Evolutionary conservation across 2,888 invertebrate species (phyloP).

Genomic region (Leucophenga montana): DNA sequence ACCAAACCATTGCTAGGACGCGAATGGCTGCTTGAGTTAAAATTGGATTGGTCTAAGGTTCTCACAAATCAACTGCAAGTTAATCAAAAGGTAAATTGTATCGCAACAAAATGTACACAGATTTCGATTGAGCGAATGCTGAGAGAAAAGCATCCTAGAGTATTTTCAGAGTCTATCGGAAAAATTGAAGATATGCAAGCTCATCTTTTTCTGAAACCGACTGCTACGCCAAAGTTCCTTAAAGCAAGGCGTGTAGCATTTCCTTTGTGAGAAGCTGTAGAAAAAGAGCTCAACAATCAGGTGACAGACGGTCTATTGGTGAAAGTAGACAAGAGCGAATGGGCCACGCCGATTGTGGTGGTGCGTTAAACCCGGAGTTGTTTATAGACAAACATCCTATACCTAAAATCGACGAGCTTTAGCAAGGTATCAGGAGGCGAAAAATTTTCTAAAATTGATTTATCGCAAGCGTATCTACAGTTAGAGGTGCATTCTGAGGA

Average conservation of each 20-base stretch:
- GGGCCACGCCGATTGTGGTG: slow-evolving; percentile 62
- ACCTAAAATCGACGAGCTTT: slow-evolving; percentile 52
- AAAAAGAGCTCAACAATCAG: slow-evolving; percentile 42
- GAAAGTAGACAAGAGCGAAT: slow-evolving; percentile 52
- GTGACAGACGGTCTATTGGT: slow-evolving; percentile 38
- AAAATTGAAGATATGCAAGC: slow-evolving; percentile 34
- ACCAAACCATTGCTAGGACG: slow-evolving; percentile 24
- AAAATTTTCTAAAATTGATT: slow-evolving; percentile 57
- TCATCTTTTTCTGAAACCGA: slow-evolving; percentile 39
- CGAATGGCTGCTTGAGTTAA: slow-evolving; percentile 30
- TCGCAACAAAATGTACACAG: too few relatives aligned
- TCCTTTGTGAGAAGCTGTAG: slow-evolving; percentile 41
- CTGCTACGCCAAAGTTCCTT: slow-evolving; percentile 43
- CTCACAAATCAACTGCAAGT: too few relatives aligned
- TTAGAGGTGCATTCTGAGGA: slow-evolving; percentile 58
- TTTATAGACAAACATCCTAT: slow-evolving; percentile 54
- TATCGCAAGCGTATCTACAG: slow-evolving; percentile 64
- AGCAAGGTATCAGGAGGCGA: slow-evolving; percentile 46
- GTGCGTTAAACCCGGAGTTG: slow-evolving; percentile 52
- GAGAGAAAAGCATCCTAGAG: not conserved
- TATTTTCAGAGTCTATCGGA: not conserved
- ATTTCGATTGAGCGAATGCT: not conserved
- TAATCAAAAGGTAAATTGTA: too few relatives aligned
- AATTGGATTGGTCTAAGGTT: not conserved
- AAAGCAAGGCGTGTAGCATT: slow-evolving; percentile 51